These are phyloP conservation scores for human (Homo sapiens) DNA, from an alignment of 2,113 vertebrate species.

Conservation along the genomic window DNA sequence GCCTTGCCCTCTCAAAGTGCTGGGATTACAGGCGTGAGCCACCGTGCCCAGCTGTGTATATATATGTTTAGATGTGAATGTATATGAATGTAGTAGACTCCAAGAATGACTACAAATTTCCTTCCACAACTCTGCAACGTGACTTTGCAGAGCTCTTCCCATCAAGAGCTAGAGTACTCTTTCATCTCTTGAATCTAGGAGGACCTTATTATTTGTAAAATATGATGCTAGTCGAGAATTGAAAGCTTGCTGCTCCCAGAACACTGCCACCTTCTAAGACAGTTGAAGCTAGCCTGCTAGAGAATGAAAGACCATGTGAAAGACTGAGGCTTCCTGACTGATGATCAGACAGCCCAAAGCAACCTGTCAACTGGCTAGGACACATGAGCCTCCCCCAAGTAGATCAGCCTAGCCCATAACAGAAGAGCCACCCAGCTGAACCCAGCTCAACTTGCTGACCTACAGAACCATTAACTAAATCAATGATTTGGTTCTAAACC, in stretches of 20 bases:
- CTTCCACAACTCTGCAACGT: background rate
- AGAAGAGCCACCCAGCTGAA: background rate
- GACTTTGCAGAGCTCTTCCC: background rate
- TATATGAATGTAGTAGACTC: background rate
- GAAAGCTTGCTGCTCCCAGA: background rate
- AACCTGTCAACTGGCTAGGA: background rate
- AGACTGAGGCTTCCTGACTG: background rate
- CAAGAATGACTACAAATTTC: background rate
- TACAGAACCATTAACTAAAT: background rate
- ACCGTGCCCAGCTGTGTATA: fast-evolving
- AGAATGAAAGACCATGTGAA: background rate
- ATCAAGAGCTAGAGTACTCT: background rate
- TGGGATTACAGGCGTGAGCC: background rate
- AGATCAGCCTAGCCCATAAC: background rate
- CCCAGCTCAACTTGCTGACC: background rate
- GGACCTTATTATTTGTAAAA: background rate
- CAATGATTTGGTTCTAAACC: background rate
- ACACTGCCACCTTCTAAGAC: too few species aligned
- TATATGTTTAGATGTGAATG: background rate
- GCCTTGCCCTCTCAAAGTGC: too few species aligned
- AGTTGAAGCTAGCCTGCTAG: background rate
- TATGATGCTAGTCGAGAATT: background rate
- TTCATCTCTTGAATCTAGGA: background rate
- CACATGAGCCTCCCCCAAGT: too few species aligned
- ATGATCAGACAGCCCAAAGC: background rate